Evolutionary conservation across 1,140 invertebrate species (phyloP), one percentile per base, ranked within the genome.

Genomic region (Hylyphantes graminicola): DNA sequence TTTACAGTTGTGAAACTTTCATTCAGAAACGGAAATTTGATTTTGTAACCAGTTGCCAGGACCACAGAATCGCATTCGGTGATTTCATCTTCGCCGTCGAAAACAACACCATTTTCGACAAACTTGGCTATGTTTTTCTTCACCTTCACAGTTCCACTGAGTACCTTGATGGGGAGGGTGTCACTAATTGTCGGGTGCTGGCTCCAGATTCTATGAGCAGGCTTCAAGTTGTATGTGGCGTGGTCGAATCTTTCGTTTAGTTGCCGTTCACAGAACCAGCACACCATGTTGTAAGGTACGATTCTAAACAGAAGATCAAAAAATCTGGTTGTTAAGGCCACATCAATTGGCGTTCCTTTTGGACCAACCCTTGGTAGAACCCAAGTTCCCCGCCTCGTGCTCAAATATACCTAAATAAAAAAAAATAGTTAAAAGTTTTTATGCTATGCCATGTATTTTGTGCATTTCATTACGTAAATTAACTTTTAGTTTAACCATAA

Each of bases 181-280:
- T 92, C 92, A 86, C 92, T 92, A 12, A 92, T 90, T 19, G 90
- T 92, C 2, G 91, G 90, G 87, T 92, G 91, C 61, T 91, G 91
- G 12, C 87, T 86, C 53, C 88, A 88, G n/a, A 90, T 70, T 51
- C 88, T 63, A 79, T 92, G 90, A 21, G 88, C 80, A 50, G 91
- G 92, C 79, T 90, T 88, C 48, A 92, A 81, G 12, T 89, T 87
- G 86, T 90, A 92, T 8, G 88, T 55, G 65, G 89, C 88, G 85
- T 92, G 92, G 87, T 92, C 89, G 35, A 67, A 67, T 21, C 89
- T 86, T 10, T 57, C 13, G 68, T 88, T 88, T 7, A 85, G 10
- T 0, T 83, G 73, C 7, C 19, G 19, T 73, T 87, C 86, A n/a
- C 76, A n/a, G 53, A 85, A 12, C 57, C 21, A 80, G 70, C 75